These are phyloP conservation scores for Synergus itoensis DNA, from an alignment of 2,888 invertebrate species.

Conservation along the genomic window DNA sequence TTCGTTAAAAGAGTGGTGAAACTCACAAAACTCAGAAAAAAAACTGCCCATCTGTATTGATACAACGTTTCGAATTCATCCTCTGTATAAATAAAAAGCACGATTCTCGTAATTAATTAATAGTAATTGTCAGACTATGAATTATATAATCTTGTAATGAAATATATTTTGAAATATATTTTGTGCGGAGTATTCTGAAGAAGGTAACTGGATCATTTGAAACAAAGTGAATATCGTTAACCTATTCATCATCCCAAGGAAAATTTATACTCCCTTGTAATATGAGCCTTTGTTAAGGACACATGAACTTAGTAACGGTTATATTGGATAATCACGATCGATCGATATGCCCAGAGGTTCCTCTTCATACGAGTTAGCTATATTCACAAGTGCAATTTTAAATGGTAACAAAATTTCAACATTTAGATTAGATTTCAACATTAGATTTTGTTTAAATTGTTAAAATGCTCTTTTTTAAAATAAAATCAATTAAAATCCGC, in stretches of 20 bases:
- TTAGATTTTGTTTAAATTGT: too few species aligned
- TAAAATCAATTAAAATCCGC: neutral
- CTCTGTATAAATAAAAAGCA: neutral
- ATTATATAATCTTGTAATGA: neutral
- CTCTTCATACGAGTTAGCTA: slow-evolving; percentile 13
- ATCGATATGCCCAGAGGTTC: slow-evolving; percentile 22
- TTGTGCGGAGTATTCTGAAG: neutral
- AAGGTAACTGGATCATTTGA: neutral
- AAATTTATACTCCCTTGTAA: slow-evolving; percentile 11
- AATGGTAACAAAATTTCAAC: neutral
- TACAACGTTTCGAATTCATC: neutral
- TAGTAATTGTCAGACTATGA: neutral
- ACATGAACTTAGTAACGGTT: slow-evolving; percentile 13
- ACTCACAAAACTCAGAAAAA: slow-evolving; percentile 12
- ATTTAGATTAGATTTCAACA: too few species aligned
- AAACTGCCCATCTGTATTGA: slow-evolving; percentile 22
- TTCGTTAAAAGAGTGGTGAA: slow-evolving; percentile 55
- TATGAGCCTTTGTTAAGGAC: slow-evolving; percentile 24
- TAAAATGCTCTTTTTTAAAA: neutral
- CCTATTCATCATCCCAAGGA: slow-evolving; percentile 12
- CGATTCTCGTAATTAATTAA: neutral
- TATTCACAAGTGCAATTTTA: neutral
- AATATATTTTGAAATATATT: neutral
- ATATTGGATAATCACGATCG: slow-evolving; percentile 23
- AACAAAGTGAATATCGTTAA: slow-evolving; percentile 3